Evolutionary conservation across 2,888 invertebrate species (phyloP).

Genomic region (Pachliopta kotzebuea): DNA sequence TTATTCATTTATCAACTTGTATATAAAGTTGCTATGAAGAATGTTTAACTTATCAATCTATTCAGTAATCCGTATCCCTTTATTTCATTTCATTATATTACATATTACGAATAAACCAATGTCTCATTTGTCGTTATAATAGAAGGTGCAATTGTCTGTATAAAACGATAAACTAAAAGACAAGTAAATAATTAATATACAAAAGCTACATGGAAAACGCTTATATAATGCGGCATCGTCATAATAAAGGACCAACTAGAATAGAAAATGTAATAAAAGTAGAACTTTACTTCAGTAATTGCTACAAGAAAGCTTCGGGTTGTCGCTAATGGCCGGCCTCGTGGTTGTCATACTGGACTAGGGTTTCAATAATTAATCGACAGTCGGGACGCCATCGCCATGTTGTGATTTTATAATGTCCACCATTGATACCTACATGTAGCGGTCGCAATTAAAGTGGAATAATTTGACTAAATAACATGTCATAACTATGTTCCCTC

Average conservation of each 20-base stretch:
- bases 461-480: constrained; percentile 20
- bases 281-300: constrained; percentile 31
- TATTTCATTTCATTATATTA: too few relatives aligned
- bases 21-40: neutral
- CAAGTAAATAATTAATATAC: constrained; percentile 20
- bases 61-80: too few relatives aligned
- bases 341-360: constrained; percentile 26
- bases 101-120: too few relatives aligned
- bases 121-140: neutral
- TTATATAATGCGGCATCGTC: constrained; percentile 27
- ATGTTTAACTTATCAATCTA: too few relatives aligned
- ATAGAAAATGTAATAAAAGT: constrained; percentile 31
- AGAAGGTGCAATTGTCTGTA: neutral
- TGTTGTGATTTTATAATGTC: constrained; percentile 37
- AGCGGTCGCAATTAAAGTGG: constrained; percentile 18
- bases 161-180: neutral
- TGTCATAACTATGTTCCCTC: constrained; percentile 1
- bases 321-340: constrained; percentile 20
- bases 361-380: constrained; percentile 38
- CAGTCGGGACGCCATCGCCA: constrained; percentile 36
- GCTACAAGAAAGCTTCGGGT: constrained; percentile 28
- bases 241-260: constrained; percentile 31
- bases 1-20: neutral
- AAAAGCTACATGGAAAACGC: constrained; percentile 14
- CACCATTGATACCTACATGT: constrained; percentile 28